These are phyloP conservation scores for Brachyopa scutellaris DNA, from an alignment of 2,888 invertebrate genomes.

Conservation along the genomic window DNA sequence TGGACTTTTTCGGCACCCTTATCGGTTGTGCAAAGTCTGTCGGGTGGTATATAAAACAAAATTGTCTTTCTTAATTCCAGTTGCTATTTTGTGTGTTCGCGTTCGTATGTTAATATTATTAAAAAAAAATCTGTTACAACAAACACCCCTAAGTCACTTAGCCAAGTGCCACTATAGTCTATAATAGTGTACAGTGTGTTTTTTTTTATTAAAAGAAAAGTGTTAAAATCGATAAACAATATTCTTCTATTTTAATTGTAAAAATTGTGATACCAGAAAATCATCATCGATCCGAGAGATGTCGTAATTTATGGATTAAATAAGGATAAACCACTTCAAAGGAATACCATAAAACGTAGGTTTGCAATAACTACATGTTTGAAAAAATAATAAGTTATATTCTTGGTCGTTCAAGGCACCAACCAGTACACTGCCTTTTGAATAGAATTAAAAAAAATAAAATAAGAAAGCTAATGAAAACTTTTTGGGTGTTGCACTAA, in stretches of 20 bases:
- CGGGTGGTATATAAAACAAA: conserved; percentile 40
- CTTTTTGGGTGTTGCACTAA: too few species aligned
- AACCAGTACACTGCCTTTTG: too few species aligned
- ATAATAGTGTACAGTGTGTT: conserved; percentile 17
- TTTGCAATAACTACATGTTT: neutral
- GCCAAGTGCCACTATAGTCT: conserved; percentile 43
- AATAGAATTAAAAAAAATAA: too few species aligned
- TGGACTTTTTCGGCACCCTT: conserved; percentile 45
- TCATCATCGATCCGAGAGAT: conserved; percentile 13
- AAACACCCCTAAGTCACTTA: conserved; percentile 36
- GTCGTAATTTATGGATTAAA: conserved; percentile 47
- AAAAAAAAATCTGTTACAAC: conserved; percentile 3
- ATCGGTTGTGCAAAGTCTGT: conserved; percentile 14
- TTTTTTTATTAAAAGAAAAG: too few species aligned
- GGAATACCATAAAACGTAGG: conserved; percentile 65
- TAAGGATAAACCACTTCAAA: conserved; percentile 38
- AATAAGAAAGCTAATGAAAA: too few species aligned
- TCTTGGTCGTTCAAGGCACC: too few species aligned
- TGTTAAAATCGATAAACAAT: neutral
- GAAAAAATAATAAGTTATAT: neutral
- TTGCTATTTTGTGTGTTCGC: conserved; percentile 55
- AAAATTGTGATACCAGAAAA: neutral
- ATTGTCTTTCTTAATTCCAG: conserved; percentile 35
- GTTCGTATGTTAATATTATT: conserved; percentile 22
- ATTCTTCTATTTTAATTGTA: neutral